phyloP scores from a whole-genome alignment of 2,113 vertebrate genomes.

The Spheniscus mendiculus region DNA sequence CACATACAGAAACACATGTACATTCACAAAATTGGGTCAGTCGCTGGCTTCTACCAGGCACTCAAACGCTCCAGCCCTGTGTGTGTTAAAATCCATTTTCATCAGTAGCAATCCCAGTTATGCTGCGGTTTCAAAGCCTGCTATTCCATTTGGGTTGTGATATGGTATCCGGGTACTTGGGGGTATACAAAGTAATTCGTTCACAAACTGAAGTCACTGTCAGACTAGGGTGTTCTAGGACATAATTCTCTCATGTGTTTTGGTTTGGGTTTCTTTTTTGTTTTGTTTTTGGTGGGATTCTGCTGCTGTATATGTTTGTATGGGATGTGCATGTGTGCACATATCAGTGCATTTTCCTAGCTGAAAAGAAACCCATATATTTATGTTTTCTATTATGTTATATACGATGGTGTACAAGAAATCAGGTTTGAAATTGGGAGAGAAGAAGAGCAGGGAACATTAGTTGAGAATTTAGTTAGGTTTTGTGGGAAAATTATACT shows the following conservation, averaged over 20 bases:
- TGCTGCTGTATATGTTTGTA: neutral
- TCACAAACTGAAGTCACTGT: neutral
- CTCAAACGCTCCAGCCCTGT: neutral
- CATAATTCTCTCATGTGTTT: neutral
- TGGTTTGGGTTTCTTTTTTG: neutral
- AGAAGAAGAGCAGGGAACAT: neutral
- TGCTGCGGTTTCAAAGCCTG: neutral
- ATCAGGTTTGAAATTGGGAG: neutral
- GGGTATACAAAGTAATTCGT: neutral
- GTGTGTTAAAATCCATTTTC: neutral
- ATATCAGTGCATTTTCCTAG: neutral
- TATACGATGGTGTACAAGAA: neutral
- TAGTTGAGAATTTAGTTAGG: neutral
- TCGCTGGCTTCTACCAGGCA: neutral
- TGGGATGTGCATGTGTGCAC: too few species aligned
- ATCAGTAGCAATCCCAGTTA: too few species aligned
- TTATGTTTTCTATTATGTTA: neutral
- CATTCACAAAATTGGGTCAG: neutral
- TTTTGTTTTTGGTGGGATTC: neutral
- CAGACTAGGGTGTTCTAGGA: neutral
- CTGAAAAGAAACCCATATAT: rapidly evolving
- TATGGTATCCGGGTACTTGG: neutral
- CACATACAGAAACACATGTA: neutral
- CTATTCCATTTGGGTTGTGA: neutral
- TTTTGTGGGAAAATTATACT: neutral